Conservation (phyloP, 2,797 vertebrate genomes). For the Schizothorax lantsangensis region DNA sequence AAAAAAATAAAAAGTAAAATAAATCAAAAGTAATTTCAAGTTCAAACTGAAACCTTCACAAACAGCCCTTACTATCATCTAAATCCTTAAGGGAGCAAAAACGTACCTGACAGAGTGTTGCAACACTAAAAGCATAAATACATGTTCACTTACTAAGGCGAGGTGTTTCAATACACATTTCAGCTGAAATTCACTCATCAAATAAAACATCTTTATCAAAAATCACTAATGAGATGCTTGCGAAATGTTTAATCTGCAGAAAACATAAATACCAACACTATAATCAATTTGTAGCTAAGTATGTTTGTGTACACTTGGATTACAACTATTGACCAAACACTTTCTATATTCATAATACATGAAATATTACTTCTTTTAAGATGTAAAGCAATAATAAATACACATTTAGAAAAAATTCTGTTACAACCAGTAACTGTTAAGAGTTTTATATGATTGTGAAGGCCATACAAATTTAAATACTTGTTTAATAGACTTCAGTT, state of each 20-base stretch:
- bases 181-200: slow-evolving; percentile 2
- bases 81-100: background rate
- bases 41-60: slow-evolving; percentile 15
- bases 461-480: slow-evolving; percentile 12
- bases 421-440: slow-evolving; percentile 3
- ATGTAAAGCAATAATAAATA: slow-evolving; percentile 25
- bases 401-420: background rate
- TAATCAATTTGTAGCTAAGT: background rate
- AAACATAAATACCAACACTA: slow-evolving; percentile 7
- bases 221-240: background rate
- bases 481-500: background rate
- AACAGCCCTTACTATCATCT: slow-evolving; percentile 11
- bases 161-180: slow-evolving; percentile 24
- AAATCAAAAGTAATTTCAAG: background rate
- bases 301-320: slow-evolving; percentile 8
- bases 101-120: background rate
- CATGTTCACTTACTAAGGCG: slow-evolving; percentile 14
- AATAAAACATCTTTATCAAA: background rate
- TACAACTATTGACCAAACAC: slow-evolving; percentile 12
- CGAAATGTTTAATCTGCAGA: background rate
- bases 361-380: background rate
- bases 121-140: background rate
- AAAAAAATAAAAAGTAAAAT: background rate
- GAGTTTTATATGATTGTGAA: background rate
- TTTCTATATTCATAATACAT: slow-evolving; percentile 25